Evolutionary conservation across 1,140 invertebrate species (phyloP), one percentile per base, ranked within the genome.

Genomic region (Drosophila sturtevanti): DNA sequence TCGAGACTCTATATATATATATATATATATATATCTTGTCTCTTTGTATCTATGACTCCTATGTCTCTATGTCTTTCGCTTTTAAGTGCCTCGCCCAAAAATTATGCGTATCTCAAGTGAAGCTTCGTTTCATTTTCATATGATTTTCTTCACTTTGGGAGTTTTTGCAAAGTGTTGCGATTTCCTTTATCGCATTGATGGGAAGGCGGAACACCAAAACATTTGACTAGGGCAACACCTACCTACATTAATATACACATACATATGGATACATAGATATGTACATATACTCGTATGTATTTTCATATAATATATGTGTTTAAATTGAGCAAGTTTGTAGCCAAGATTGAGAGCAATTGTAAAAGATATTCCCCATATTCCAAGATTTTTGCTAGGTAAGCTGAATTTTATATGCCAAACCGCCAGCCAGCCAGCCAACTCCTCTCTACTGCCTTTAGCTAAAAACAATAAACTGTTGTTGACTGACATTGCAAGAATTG

Each of bases 31-130:
- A 4, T 24, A 22, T 37, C 52, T 52, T 61, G 35, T 44, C 63
- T 44, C 14, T n/a, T n/a, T n/a, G n/a, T n/a, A n/a, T n/a, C n/a
- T n/a, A n/a, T n/a, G n/a, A n/a, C n/a, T n/a, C n/a, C n/a, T n/a
- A n/a, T n/a, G n/a, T n/a, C n/a, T n/a, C n/a, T n/a, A n/a, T n/a
- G n/a, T n/a, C n/a, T n/a, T n/a, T n/a, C n/a, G n/a, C 9, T 55
- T 38, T 56, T 48, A 14, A 22, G 34, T 38, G 71, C 74, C 71
- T 62, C 74, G 60, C 74, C 74, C 61, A 64, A 38, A 77, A 77
- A 70, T 77, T 77, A 77, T 77, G 74, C 74, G 66, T 71, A 35
- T 56, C 54, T 56, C 27, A 56, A 56, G 54, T 56, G 54, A 56
- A 56, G 54, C 54, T 56, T 56, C 54, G 31, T 56, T 48, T 48